Conservation (phyloP, 2,113 vertebrate species). For the Pavo muticus region DNA sequence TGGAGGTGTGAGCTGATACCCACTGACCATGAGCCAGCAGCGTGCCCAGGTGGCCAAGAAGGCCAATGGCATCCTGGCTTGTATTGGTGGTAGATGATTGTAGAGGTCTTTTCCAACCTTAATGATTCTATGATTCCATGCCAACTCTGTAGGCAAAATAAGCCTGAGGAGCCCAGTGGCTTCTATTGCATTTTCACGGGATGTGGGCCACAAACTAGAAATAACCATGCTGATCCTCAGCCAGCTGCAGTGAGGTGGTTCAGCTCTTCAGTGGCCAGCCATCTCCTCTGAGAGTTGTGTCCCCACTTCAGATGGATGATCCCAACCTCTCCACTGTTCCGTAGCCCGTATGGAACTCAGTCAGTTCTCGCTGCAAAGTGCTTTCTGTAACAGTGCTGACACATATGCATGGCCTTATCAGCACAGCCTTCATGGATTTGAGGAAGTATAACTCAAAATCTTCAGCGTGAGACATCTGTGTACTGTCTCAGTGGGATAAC, state of each 20-base stretch:
- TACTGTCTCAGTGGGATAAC: background rate
- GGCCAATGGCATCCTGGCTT: too few species aligned
- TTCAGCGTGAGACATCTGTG: background rate
- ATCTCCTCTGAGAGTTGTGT: background rate
- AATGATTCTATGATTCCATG: background rate
- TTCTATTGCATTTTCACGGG: background rate
- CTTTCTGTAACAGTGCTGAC: background rate
- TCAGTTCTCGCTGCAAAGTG: background rate
- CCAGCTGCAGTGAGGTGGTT: background rate
- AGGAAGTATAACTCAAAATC: background rate
- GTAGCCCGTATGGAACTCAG: background rate
- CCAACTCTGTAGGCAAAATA: background rate
- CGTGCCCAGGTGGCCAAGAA: too few species aligned
- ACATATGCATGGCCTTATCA: background rate
- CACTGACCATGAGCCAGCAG: too few species aligned
- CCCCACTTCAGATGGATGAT: background rate
- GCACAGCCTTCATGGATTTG: background rate
- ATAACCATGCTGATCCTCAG: background rate
- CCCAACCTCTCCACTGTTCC: background rate
- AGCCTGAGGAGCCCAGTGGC: background rate
- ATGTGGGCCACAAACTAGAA: background rate
- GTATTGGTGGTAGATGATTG: too few species aligned
- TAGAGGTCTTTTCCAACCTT: too few species aligned
- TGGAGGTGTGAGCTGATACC: too few species aligned
- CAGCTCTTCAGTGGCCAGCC: background rate